Base-by-base conservation (phyloP, 2,113 vertebrate species). In the Pygoscelis antarcticus region DNA sequence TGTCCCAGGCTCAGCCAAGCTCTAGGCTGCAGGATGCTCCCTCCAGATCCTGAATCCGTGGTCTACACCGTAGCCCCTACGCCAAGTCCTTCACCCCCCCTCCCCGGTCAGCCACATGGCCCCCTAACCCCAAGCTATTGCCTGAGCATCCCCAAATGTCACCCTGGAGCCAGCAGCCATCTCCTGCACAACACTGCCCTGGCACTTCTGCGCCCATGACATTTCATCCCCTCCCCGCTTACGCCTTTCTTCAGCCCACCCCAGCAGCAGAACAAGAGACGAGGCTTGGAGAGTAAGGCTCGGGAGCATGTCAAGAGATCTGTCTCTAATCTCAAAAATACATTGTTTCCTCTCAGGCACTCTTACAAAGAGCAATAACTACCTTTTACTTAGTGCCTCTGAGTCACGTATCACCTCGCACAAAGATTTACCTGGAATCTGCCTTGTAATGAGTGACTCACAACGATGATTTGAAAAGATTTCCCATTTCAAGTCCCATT, bases 371-470 rank as follows among this genome's bases (percentile, higher is more conserved):
- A 89, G 81, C 89, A 95, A 6, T 76, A 93, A 95, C 62, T 16
- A 54, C 83, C 52, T 95, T 77, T 86, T 70, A 36, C 64, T 87
- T 34, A 72, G 65, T 10, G 32, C 70, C 72, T 87, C 81, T 93
- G 93, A 97, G 90, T 97, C 97, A 97, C 40, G 6, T 76, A 93
- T 80, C 94, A 90, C 91, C 79, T 69, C 2, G 5, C 42, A 87
- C 69, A 74, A 94, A 95, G 87, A 91, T 97, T 91, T 96, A 97
- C 97, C 96, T 95, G 85, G 94, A 96, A 97, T 93, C 85, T 91
- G 94, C 95, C 91, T 92, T 3, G 76, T 74, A 95, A 94, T 95
- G 96, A 97, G 93, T 96, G 96, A 97, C 89, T 96, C 52, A 18
- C 76, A 83, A 94, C 3, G 51, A 89, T 2, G 12, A 47, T 78